These are phyloP conservation scores for Spinus pinus DNA, from an alignment of 2,797 vertebrate species.

Conservation along the genomic window DNA sequence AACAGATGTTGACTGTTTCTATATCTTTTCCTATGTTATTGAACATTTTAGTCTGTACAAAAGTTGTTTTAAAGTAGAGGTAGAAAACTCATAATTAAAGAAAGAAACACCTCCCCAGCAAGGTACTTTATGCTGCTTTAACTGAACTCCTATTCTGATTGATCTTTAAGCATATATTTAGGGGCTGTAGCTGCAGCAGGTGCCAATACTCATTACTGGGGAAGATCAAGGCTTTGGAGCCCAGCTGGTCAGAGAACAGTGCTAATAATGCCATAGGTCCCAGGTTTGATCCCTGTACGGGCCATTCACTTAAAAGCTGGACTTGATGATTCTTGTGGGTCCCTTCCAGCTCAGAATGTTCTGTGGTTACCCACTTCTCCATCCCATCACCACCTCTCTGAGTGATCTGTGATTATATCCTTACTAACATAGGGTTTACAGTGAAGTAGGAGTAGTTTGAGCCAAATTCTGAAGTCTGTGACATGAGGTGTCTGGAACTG, in stretches of 20 bases:
- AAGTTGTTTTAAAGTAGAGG: background rate
- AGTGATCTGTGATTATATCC: background rate
- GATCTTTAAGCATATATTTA: background rate
- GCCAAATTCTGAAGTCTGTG: background rate
- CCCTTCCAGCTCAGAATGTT: background rate
- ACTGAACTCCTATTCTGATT: background rate
- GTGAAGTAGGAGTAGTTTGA: background rate
- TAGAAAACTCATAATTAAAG: background rate
- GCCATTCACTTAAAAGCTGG: background rate
- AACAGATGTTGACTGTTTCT: background rate
- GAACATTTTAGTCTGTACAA: background rate
- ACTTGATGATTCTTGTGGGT: background rate
- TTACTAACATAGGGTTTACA: accelerated
- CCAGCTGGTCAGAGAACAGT: background rate
- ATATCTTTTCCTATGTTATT: background rate
- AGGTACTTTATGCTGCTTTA: background rate
- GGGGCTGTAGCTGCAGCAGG: background rate
- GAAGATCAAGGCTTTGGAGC: background rate
- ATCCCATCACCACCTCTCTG: background rate
- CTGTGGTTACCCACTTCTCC: background rate
- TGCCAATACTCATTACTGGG: background rate
- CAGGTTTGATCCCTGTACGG: background rate
- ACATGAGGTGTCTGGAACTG: background rate
- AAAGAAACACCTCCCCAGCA: background rate
- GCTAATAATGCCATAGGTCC: background rate